Percentiles rank a stretch among this genome's conserved stretches.
phyloP scores from a whole-genome alignment of 2,797 vertebrate species.

The Antrozous pallidus region DNA sequence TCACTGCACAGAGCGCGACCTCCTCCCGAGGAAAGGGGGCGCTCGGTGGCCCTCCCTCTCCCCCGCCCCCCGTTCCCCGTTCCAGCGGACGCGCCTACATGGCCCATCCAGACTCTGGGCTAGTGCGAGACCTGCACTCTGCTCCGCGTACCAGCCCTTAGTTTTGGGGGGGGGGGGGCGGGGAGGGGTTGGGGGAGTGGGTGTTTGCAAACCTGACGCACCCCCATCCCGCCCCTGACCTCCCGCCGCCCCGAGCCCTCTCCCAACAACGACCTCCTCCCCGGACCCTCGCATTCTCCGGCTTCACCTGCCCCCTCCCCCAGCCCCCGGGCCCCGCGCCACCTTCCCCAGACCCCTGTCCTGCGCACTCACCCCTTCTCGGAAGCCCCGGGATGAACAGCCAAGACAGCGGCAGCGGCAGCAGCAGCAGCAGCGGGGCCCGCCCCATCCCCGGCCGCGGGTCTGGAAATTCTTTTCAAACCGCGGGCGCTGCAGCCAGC shows the following conservation, averaged over 20 bases:
- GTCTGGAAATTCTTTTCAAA: not conserved
- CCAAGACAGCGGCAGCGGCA: constrained; percentile 55
- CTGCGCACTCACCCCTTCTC: constrained; percentile 65
- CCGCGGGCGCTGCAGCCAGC: fast-evolving
- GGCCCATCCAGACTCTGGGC: not conserved
- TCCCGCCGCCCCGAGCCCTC: not conserved
- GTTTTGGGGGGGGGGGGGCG: too few relatives aligned
- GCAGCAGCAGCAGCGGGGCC: constrained; percentile 32
- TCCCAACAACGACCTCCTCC: not conserved
- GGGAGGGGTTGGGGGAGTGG: not conserved
- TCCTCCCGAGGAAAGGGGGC: not conserved
- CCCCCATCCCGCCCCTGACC: too few relatives aligned
- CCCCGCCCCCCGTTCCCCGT: not conserved
- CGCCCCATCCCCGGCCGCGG: not conserved
- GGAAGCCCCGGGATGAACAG: not conserved
- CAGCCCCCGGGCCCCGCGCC: not conserved
- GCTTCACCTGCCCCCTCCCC: not conserved
- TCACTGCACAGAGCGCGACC: not conserved
- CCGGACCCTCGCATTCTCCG: too few relatives aligned
- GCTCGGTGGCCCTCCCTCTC: not conserved
- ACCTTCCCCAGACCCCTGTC: not conserved
- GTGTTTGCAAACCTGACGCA: not conserved
- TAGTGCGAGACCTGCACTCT: not conserved
- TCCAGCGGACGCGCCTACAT: not conserved
- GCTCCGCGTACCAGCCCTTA: not conserved